phyloP scores from a whole-genome alignment of 2,888 invertebrate species.

The Orgyia antiqua region DNA sequence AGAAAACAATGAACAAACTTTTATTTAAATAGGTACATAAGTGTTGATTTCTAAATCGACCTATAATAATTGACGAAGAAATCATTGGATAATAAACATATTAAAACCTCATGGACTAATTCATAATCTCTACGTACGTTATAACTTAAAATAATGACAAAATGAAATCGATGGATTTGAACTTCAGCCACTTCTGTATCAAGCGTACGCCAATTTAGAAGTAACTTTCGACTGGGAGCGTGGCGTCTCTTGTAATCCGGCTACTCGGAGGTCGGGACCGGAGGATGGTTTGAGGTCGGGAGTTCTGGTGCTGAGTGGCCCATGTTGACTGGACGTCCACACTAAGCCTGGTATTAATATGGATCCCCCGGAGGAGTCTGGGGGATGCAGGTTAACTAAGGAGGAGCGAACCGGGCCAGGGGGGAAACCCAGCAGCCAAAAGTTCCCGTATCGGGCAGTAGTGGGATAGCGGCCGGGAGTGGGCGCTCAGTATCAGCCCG shows the following conservation, averaged over 20 bases:
- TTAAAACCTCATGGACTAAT: too few species aligned
- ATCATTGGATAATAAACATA: too few species aligned
- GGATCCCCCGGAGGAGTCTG: conserved; percentile 91
- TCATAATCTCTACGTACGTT: too few species aligned
- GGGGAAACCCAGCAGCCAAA: conserved; percentile 99
- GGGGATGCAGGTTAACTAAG: conserved; percentile 89
- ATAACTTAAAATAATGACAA: too few species aligned
- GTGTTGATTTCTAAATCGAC: too few species aligned
- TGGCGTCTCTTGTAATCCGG: conserved; percentile 99
- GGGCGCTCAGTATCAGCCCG: conserved; percentile 93
- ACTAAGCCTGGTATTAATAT: conserved; percentile 99
- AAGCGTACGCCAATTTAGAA: conserved; percentile 28
- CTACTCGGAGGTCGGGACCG: conserved; percentile 94
- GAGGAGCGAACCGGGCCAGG: conserved; percentile 99
- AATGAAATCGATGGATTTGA: conserved; percentile 34
- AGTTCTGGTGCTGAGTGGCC: conserved; percentile 60
- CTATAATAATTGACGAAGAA: too few species aligned
- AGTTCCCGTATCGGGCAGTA: conserved; percentile 99
- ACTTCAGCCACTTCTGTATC: conserved; percentile 9
- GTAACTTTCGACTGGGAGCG: conserved; percentile 86
- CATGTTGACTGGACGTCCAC: conserved; percentile 93
- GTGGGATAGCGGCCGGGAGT: conserved; percentile 99
- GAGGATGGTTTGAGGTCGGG: conserved; percentile 93
- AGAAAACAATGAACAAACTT: too few species aligned
- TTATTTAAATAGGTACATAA: too few species aligned